Percentiles rank a stretch among this genome's conserved stretches.
Evolutionary conservation across 2,888 invertebrate genomes (phyloP).

Genomic region (Microctonus aethiopoides): DNA sequence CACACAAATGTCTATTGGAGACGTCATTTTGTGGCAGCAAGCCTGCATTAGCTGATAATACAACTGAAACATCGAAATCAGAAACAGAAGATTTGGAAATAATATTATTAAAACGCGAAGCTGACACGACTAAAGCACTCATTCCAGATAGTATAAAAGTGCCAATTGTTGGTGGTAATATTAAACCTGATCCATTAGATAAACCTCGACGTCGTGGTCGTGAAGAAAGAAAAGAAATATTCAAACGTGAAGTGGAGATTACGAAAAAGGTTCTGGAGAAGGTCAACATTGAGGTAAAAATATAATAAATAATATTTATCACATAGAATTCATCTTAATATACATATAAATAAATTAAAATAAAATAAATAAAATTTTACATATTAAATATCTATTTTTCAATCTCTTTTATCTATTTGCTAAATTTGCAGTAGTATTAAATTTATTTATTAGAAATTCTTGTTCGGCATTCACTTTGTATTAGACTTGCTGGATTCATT

Average conservation of each 20-base stretch:
- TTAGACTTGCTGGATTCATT: neutral
- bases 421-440: neutral
- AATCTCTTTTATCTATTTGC: neutral
- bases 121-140: slow-evolving; percentile 75
- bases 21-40: slow-evolving; percentile 92
- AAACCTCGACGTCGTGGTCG: slow-evolving; percentile 65
- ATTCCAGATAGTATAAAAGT: slow-evolving; percentile 74
- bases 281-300: slow-evolving; percentile 63
- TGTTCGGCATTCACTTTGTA: neutral
- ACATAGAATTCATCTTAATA: too few relatives aligned
- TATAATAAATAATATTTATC: neutral
- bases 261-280: slow-evolving; percentile 63
- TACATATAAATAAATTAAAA: neutral
- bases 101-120: slow-evolving; percentile 72
- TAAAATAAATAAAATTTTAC: neutral
- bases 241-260: slow-evolving; percentile 64
- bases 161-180: slow-evolving; percentile 67
- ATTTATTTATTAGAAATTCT: neutral
- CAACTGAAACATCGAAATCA: slow-evolving; percentile 67
- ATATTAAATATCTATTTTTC: neutral
- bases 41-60: slow-evolving; percentile 69
- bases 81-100: slow-evolving; percentile 72
- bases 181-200: slow-evolving; percentile 82
- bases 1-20: slow-evolving; percentile 90
- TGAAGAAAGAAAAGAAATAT: slow-evolving; percentile 64